phyloP scores from a whole-genome alignment of 2,113 vertebrate species.

The Chitala chitala region DNA sequence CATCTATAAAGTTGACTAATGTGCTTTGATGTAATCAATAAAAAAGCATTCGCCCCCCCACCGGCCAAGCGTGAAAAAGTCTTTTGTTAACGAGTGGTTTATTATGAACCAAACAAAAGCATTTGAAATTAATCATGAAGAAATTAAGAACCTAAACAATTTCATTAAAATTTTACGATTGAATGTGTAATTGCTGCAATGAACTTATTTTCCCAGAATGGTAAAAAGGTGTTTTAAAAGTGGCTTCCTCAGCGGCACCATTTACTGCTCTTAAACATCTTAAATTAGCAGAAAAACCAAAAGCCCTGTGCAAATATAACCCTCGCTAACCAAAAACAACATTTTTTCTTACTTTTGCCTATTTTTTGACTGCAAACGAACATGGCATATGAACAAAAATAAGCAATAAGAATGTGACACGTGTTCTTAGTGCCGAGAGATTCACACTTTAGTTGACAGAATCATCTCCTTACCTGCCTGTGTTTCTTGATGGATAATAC shows the following conservation, averaged over 20 bases:
- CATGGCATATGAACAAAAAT: no score
- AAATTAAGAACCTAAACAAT: not conserved
- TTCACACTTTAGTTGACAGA: not conserved
- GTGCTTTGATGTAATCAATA: not conserved
- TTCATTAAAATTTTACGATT: no score
- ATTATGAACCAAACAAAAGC: not conserved
- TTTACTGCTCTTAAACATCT: not conserved
- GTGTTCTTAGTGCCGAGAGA: no score
- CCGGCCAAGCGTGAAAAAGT: not conserved
- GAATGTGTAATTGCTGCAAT: not conserved
- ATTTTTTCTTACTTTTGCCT: not conserved
- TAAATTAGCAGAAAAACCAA: not conserved
- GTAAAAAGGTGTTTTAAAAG: not conserved
- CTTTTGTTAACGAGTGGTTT: no score
- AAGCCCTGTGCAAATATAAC: not conserved
- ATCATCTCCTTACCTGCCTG: not conserved
- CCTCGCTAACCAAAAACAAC: not conserved
- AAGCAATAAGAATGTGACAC: no score
- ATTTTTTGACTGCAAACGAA: no score
- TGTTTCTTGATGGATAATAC: not conserved
- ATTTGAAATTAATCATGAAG: not conserved
- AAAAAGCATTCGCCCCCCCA: not conserved
- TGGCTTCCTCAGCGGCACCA: not conserved
- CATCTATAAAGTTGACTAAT: not conserved
- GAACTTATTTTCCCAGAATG: not conserved